Base-by-base conservation (phyloP, 2,888 invertebrate genomes). In the Hedya salicella region DNA sequence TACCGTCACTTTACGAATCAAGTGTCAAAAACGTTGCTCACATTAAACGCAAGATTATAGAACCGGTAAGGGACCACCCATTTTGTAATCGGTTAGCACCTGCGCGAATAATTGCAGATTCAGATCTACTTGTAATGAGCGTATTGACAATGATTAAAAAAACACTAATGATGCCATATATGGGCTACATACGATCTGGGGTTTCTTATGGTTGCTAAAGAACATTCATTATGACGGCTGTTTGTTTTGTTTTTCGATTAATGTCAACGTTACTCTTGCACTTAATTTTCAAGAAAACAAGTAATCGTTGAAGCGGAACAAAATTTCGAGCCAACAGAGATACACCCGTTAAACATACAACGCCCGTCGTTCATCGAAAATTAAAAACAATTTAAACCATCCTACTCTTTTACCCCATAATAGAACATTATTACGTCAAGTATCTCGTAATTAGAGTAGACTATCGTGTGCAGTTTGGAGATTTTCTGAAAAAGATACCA, bases 1-100 rank as follows among this genome's bases (percentile, higher is more conserved):
- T 61, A 66, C 66, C 46, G 66, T 54, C 61, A 61, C 66, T 66
- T 62, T 44, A 53, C 14, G 60, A 53, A 46, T 54, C 61, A 60
- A 60, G 54, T 66, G 66, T 66, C 66, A 61, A 48, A 66, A 53
- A 54, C 40, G 46, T 66, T 54, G 60, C 48, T 40, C 46, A 65
- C 65, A 65, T 59, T 46, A 48, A 54, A 61, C 42, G 40, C 48
- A 16, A 42, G 53, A 54, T 54, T 66, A 48, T 60, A 11, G 46
- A 61, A 61, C 42, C 48, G 66, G 53, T 40, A 36, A 16, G 13
- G 40, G 54, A 48, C 53, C 66, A 66, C 48, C 66, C 59, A 36
- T 65, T 60, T 60, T 39, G 46, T 52, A 65, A 65, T 57, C 65
- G 46, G 46, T 60, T 52, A 52, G 52, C 50, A 60, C 52, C 50